Base-by-base conservation (phyloP, 2,888 invertebrate genomes). In the Rhingia rostrata region DNA sequence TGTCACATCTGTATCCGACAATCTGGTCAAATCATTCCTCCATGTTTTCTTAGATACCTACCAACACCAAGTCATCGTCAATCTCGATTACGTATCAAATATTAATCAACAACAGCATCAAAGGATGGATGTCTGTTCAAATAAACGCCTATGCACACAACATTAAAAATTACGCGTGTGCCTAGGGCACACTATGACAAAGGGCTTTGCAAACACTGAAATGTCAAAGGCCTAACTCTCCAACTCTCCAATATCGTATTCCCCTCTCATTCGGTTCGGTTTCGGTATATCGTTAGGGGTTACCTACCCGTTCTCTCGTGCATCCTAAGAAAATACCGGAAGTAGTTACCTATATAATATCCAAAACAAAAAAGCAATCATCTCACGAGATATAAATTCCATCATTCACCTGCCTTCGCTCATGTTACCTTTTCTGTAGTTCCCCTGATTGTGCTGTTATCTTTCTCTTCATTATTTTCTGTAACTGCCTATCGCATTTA, bases 321-420 rank as follows among this genome's bases (percentile, higher is more conserved):
- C 33, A 43, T 54, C 6, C 63, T 3, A 58, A 63, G 22, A 39
- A 37, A 56, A 74, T 56, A 75, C 64, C 81, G 81, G 81, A 81
- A 81, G 77, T 77, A 30, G 2, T 1, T n/a, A n/a, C n/a, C n/a
- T 22, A 22, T 22, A 22, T 22, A 22, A 22, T 47, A 30, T 54
- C 39, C 43, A 7, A 53, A 22, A 14, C 33, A n/a, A 60, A 67
- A 70, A 45, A 47, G 37, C 58, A 70, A 64, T 33, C 64, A 66
- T 60, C 77, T 58, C 37, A 43, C 14, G 6, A 77, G 70, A 77
- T 77, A 66, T 72, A 54, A 72, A 72, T 66, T 64, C 61, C 74
- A 51, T 69, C 63, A 74, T 69, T 81, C 77, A 82, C 77, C 82
- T 81, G 82, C 64, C 49, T 72, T 22, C 22, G 14, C 69, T 74